phyloP scores from a whole-genome alignment of 2,797 vertebrate species.

The Macrochelys suwanniensis region DNA sequence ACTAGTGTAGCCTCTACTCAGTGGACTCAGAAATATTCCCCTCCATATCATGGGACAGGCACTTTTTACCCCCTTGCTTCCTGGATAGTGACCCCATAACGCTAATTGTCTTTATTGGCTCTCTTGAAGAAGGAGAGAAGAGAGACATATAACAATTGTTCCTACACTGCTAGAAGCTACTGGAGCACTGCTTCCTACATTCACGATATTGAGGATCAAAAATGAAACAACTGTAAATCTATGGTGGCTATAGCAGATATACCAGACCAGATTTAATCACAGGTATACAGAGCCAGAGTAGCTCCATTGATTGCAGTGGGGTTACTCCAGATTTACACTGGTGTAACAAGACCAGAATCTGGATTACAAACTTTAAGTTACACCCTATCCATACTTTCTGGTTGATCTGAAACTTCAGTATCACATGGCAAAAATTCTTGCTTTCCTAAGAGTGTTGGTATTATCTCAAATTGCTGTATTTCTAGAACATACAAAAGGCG shows the following conservation, averaged over 20 bases:
- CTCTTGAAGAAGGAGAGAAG: neutral
- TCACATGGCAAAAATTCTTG: neutral
- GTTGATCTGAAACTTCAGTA: slow-evolving; percentile 1
- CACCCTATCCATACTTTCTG: neutral
- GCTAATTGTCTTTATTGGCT: neutral
- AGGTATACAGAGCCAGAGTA: accelerated
- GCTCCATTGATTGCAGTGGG: neutral
- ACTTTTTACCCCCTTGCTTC: slow-evolving; percentile 14
- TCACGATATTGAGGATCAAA: neutral
- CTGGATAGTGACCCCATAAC: neutral
- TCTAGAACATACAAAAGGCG: slow-evolving; percentile 9
- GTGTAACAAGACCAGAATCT: neutral
- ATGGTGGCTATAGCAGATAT: neutral
- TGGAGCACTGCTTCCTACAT: neutral
- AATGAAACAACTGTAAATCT: neutral
- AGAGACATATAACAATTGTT: neutral
- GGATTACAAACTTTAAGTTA: neutral
- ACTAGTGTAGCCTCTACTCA: neutral
- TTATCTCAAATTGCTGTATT: neutral
- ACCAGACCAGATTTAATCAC: neutral
- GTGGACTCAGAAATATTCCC: neutral
- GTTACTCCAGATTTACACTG: neutral
- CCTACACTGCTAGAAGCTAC: neutral
- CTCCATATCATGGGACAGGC: neutral
- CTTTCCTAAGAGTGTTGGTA: slow-evolving; percentile 14